Base-by-base conservation (phyloP, 2,888 invertebrate genomes). In the Acrocera orbiculus region DNA sequence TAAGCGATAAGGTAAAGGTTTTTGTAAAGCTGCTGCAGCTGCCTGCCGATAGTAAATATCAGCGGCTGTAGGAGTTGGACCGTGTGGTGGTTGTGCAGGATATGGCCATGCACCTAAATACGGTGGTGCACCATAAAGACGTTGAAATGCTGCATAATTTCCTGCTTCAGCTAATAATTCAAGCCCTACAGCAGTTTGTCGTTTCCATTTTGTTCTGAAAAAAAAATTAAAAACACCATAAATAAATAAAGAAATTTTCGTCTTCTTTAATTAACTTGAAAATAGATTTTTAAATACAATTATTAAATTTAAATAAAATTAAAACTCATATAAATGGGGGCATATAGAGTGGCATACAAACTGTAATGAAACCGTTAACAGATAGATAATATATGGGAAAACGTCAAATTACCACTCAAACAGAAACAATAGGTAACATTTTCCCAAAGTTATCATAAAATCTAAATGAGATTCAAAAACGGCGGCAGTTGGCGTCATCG, bases 91-190 rank as follows among this genome's bases (percentile, higher is more conserved):
- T 42, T 74, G 75, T 3, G 67, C 66, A 4, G 66, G 66, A 45
- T 64, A 67, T 13, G 65, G 67, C 65, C 71, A 72, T 37, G 69
- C 70, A 27, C 70, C 69, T 33, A 61, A 41, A 57, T 81, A 81
- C 0, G 78, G 75, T 9, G 72, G 71, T 0, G 73, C 72, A 8
- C 83, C 83, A 62, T 87, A 89, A 42, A 96, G 67, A 41, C 95
- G 73, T 64, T 95, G 95, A 53, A 98, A 87, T n/a, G 96, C 96
- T 2, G 93, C 93, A 63, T 89, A 90, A 65, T 95, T 96, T 7
- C 92, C 92, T 0, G 95, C 92, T 59, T 98, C 98, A 3, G 93
- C 90, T 36, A 98, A 65, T 25, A 98, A 72, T 58, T 98, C 98
- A 46, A 95, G 62, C 0, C 96, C 95, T 3, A 96, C 96, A 1